Conservation (phyloP, 2,888 invertebrate genomes). For the Rhingia rostrata region DNA sequence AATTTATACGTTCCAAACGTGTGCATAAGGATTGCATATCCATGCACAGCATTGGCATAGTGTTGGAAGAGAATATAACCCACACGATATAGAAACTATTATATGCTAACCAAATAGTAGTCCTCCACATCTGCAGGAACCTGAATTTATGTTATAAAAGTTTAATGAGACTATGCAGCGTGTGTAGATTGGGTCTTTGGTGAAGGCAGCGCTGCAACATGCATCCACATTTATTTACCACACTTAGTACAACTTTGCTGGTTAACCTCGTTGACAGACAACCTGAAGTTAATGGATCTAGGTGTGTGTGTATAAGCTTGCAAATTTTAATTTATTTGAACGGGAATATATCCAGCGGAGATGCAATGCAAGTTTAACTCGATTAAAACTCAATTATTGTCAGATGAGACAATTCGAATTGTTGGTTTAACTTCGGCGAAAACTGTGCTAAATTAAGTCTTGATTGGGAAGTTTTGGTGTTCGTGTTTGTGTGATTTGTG, state of each 20-base stretch:
- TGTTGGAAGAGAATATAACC: neutral
- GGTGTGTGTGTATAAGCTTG: neutral
- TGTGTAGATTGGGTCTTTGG: neutral
- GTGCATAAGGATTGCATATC: too few relatives aligned
- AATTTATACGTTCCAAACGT: neutral
- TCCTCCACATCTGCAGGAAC: neutral
- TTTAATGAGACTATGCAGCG: conserved; percentile 14
- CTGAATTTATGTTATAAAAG: conserved; percentile 34
- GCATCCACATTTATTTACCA: conserved; percentile 48
- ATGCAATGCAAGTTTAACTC: neutral
- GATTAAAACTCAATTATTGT: neutral
- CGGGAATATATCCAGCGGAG: neutral
- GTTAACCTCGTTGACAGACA: conserved; percentile 4
- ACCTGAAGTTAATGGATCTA: conserved; percentile 13
- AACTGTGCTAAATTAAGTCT: too few relatives aligned
- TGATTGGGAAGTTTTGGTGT: too few relatives aligned
- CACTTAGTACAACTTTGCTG: conserved; percentile 11
- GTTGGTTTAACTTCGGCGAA: too few relatives aligned
- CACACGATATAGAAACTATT: neutral
- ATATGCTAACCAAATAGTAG: too few relatives aligned
- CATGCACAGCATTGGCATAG: neutral
- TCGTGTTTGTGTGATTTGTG: too few relatives aligned
- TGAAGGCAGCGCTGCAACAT: conserved; percentile 12
- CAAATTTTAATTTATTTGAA: conserved; percentile 2
- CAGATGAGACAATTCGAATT: neutral